Percentiles rank a stretch among this genome's conserved stretches.
Evolutionary conservation across 1,140 invertebrate species (phyloP).

Genomic region (Drosophila mayri): DNA sequence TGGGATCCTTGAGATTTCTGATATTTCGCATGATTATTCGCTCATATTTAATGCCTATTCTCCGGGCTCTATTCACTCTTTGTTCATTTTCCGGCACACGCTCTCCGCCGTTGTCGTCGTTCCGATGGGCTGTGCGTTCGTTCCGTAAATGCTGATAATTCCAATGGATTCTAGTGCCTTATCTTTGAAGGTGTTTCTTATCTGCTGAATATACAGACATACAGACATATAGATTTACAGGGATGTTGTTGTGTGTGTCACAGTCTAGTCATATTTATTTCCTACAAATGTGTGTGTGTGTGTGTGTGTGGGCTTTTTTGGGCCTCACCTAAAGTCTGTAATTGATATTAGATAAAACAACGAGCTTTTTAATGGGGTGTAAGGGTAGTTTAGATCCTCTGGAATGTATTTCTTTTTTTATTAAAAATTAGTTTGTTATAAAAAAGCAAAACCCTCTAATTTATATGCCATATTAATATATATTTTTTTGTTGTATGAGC

Average conservation of each 20-base stretch:
- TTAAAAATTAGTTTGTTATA: too few species aligned
- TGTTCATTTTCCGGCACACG: slow-evolving; percentile 25
- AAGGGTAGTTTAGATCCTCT: not conserved
- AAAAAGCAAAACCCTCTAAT: too few species aligned
- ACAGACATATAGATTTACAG: not conserved
- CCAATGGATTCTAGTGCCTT: slow-evolving; percentile 18
- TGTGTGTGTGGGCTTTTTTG: not conserved
- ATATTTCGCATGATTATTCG: slow-evolving; percentile 68
- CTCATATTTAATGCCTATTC: slow-evolving; percentile 49
- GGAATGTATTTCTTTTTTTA: not conserved
- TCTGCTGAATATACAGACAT: slow-evolving; percentile 11
- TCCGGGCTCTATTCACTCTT: slow-evolving; percentile 32
- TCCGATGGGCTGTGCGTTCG: slow-evolving; percentile 1
- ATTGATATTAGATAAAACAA: not conserved
- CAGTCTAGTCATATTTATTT: not conserved
- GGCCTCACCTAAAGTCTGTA: not conserved
- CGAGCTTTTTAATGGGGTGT: not conserved
- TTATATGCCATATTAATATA: too few species aligned
- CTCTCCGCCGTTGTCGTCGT: slow-evolving; percentile 9
- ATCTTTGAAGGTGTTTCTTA: slow-evolving; percentile 50
- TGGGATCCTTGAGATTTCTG: slow-evolving; percentile 75
- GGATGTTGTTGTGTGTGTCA: slow-evolving; percentile 2
- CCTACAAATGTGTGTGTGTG: not conserved
- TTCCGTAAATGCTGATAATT: slow-evolving; percentile 32
- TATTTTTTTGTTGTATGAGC: too few species aligned